These are phyloP conservation scores for Etheostoma nigrum DNA, from an alignment of 2,797 vertebrate species.

Conservation along the genomic window DNA sequence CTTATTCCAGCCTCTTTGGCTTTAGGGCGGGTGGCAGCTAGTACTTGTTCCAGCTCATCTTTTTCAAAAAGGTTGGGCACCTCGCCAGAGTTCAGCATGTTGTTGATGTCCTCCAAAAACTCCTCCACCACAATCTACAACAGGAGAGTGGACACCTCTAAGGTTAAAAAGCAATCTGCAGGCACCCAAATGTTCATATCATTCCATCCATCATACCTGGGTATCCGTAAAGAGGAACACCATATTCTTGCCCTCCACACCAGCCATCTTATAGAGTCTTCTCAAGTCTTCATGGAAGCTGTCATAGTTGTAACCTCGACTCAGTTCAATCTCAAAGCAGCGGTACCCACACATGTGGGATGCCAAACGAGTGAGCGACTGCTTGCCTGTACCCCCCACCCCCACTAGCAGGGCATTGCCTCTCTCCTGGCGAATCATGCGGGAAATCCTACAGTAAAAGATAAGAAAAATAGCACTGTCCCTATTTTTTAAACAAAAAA, in stretches of 20 bases:
- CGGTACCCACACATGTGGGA: conserved; percentile 90
- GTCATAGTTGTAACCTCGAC: conserved; percentile 90
- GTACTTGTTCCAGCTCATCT: conserved; percentile 88
- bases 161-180: not conserved
- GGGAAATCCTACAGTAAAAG: conserved; percentile 86
- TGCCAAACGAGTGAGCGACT: conserved; percentile 89
- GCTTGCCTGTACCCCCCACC: conserved; percentile 92
- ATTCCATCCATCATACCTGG: conserved; percentile 81
- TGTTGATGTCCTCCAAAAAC: conserved; percentile 91
- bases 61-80: conserved; percentile 91
- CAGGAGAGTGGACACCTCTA: not conserved
- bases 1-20: conserved; percentile 89
- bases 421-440: conserved; percentile 92
- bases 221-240: conserved; percentile 94
- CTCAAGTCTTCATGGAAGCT: conserved; percentile 92
- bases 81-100: conserved; percentile 90
- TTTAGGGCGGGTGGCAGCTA: conserved; percentile 85
- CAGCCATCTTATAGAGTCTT: conserved; percentile 90
- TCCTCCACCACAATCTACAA: conserved; percentile 87
- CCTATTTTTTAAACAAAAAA: conserved; percentile 11
- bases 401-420: conserved; percentile 92
- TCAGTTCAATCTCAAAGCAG: conserved; percentile 92
- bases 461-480: not conserved
- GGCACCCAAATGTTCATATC: not conserved
- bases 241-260: conserved; percentile 88